A percentile compares a stretch with the other conserved stretches of the same genome.
phyloP scores from a whole-genome alignment of 2,888 invertebrate species.

The Tachina lurida region DNA sequence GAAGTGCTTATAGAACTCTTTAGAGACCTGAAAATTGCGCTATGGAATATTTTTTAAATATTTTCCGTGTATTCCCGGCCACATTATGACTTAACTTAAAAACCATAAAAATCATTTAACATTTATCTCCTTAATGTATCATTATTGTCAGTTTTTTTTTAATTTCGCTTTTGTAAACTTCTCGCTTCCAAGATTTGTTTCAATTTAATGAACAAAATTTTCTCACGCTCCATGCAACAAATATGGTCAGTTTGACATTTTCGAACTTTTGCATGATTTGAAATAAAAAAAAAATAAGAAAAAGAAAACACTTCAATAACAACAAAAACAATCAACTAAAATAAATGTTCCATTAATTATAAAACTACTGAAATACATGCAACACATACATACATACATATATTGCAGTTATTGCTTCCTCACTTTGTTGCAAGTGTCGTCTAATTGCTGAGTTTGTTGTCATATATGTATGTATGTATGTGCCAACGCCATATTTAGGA shows the following conservation, averaged over 20 bases:
- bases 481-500: constrained; percentile 39
- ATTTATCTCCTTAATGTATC: constrained; percentile 42
- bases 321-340: constrained; percentile 42
- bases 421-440: constrained; percentile 47
- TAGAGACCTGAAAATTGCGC: background rate
- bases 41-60: background rate
- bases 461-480: background rate
- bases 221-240: constrained; percentile 80
- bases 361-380: constrained; percentile 63
- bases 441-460: constrained; percentile 29
- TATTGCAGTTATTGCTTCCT: background rate
- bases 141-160: constrained; percentile 31
- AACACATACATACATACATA: constrained; percentile 15
- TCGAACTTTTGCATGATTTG: constrained; percentile 83
- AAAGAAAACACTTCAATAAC: background rate
- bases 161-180: constrained; percentile 73
- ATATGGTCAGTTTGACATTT: constrained; percentile 81
- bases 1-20: too few species aligned
- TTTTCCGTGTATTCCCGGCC: constrained; percentile 46
- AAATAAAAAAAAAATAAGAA: constrained; percentile 49
- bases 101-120: constrained; percentile 59
- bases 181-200: constrained; percentile 75
- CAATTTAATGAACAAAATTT: constrained; percentile 78
- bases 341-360: constrained; percentile 68
- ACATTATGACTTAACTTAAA: constrained; percentile 31